Evolutionary conservation across 2,888 invertebrate genomes (phyloP).

Genomic region (Metopia argyrocephala): DNA sequence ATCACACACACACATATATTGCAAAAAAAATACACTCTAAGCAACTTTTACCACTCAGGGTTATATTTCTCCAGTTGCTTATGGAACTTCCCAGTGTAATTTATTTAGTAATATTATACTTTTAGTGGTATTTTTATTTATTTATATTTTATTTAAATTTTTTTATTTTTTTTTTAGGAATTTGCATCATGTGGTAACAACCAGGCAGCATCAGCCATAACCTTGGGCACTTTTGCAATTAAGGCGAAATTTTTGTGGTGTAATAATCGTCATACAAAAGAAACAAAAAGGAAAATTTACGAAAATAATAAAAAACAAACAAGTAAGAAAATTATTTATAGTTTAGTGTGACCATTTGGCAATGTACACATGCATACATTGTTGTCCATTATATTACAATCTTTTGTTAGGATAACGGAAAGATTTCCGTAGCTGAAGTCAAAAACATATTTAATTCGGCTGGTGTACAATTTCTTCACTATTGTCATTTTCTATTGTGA

Average conservation of each 20-base stretch:
- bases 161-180: slow-evolving; percentile 1
- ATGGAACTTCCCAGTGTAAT: slow-evolving; percentile 16
- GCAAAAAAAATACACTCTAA: not conserved
- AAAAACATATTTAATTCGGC: no score
- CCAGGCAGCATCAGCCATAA: slow-evolving; percentile 56
- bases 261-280: slow-evolving; percentile 8
- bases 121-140: not conserved
- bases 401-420: no score
- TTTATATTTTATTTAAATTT: slow-evolving; percentile 2
- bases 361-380: no score
- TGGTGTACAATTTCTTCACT: no score
- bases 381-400: no score
- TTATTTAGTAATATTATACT: not conserved
- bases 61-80: not conserved
- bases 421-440: no score
- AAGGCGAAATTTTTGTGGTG: slow-evolving; percentile 64
- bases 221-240: slow-evolving; percentile 68
- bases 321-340: slow-evolving; percentile 30
- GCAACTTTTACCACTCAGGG: no score
- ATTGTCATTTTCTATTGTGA: no score
- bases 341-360: no score
- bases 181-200: slow-evolving; percentile 45
- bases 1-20: not conserved
- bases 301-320: slow-evolving; percentile 19
- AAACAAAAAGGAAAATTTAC: not conserved